Evolutionary conservation across 2,797 vertebrate species (phyloP).

Genomic region (Phataginus tetradactyla): DNA sequence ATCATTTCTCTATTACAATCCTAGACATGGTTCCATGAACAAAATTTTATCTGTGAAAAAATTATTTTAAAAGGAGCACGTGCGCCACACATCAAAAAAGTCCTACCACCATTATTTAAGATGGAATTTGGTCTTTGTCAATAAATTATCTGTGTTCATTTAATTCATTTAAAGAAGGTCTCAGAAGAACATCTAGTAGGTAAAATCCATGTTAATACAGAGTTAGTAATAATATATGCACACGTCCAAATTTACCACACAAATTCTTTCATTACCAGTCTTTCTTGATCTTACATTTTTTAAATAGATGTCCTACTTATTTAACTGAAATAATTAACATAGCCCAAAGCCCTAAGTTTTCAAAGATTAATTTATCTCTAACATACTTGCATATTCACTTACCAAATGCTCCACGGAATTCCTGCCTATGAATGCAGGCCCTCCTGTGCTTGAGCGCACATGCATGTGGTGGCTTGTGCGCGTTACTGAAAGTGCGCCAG

Average conservation of each 20-base stretch:
- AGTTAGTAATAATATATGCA: not conserved
- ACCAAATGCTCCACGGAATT: not conserved
- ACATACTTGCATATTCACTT: not conserved
- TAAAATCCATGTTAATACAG: not conserved
- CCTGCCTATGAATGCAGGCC: not conserved
- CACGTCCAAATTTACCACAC: not conserved
- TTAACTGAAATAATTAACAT: not conserved
- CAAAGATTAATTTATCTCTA: not conserved
- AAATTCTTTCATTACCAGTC: not conserved
- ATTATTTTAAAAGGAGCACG: not conserved
- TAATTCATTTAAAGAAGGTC: not conserved
- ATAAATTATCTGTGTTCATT: not conserved
- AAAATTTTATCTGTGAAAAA: not conserved
- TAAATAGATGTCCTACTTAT: not conserved
- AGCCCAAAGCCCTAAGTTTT: not conserved
- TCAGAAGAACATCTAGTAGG: not conserved
- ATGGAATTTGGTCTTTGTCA: not conserved
- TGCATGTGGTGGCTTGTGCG: not conserved
- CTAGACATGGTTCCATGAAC: not conserved
- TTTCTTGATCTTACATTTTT: not conserved
- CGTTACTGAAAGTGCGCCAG: not conserved
- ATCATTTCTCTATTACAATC: not conserved
- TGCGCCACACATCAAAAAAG: not conserved
- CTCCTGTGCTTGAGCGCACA: not conserved
- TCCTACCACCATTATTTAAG: not conserved